phyloP scores from a whole-genome alignment of 2,888 invertebrate species.

The Diaphora mendica region DNA sequence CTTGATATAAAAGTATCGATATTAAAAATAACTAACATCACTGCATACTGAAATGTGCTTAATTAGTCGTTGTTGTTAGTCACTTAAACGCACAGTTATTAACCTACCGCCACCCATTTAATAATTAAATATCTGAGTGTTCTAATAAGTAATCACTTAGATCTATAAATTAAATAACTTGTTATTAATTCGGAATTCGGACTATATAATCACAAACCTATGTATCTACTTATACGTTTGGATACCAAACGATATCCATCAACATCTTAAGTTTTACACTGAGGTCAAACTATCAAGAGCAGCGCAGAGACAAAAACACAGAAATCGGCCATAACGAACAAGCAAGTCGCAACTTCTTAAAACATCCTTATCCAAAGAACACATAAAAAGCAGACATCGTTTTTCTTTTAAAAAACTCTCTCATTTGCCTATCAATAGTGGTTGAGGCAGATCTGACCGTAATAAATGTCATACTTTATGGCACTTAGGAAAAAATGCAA shows the following conservation, averaged over 20 bases:
- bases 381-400: slow-evolving; percentile 87
- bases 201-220: background rate
- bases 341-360: slow-evolving; percentile 73
- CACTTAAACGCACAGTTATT: background rate
- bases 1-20: background rate
- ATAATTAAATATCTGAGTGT: background rate
- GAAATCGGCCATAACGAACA: slow-evolving; percentile 67
- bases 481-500: slow-evolving; percentile 86
- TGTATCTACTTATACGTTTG: slow-evolving; percentile 29
- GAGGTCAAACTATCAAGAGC: slow-evolving; percentile 47
- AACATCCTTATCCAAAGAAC: slow-evolving; percentile 82
- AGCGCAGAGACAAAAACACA: slow-evolving; percentile 57
- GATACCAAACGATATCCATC: slow-evolving; percentile 20
- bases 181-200: background rate
- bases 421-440: slow-evolving; percentile 87
- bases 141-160: background rate
- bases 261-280: slow-evolving; percentile 34
- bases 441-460: slow-evolving; percentile 86
- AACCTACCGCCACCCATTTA: background rate
- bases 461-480: slow-evolving; percentile 87
- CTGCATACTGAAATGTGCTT: background rate
- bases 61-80: background rate
- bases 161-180: background rate
- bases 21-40: background rate
- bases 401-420: slow-evolving; percentile 87